These are phyloP conservation scores for Muricea muricata DNA, from an alignment of 92 coral and sea anemone genomes.

Conservation along the genomic window DNA sequence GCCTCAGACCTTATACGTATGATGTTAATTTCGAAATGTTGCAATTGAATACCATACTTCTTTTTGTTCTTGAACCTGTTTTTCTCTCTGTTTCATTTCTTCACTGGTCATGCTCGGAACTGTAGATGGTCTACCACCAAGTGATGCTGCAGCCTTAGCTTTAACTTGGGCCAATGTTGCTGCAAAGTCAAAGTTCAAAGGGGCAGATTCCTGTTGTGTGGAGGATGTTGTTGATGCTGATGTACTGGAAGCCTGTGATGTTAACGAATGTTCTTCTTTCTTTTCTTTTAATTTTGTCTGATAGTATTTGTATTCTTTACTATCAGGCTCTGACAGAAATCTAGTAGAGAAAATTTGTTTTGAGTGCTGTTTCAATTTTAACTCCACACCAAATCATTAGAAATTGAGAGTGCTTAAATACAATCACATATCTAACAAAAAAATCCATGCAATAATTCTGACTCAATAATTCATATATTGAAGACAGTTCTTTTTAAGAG, in stretches of 20 bases:
- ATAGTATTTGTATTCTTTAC: slow-evolving; percentile 67
- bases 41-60: slow-evolving; percentile 1
- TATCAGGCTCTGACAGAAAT: slow-evolving; percentile 61
- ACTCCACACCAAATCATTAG: too few relatives aligned
- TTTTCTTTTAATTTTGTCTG: slow-evolving; percentile 16
- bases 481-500: too few relatives aligned
- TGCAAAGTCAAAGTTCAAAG: slow-evolving; percentile 49
- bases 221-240: slow-evolving; percentile 19
- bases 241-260: slow-evolving; percentile 52
- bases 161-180: slow-evolving; percentile 70
- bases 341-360: too few relatives aligned
- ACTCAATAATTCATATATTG: too few relatives aligned
- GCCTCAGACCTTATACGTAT: too few relatives aligned
- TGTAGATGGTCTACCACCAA: slow-evolving; percentile 75
- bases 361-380: too few relatives aligned
- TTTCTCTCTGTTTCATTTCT: slow-evolving; percentile 88
- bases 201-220: slow-evolving; percentile 47
- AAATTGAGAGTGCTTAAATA: too few relatives aligned
- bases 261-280: background rate
- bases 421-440: too few relatives aligned
- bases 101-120: slow-evolving; percentile 73
- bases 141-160: slow-evolving; percentile 79
- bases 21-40: too few relatives aligned
- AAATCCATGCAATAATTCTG: too few relatives aligned
- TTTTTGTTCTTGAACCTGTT: slow-evolving; percentile 77